phyloP scores from a whole-genome alignment of 2,888 invertebrate species.

The Scaptomyza cyrtandrae region DNA sequence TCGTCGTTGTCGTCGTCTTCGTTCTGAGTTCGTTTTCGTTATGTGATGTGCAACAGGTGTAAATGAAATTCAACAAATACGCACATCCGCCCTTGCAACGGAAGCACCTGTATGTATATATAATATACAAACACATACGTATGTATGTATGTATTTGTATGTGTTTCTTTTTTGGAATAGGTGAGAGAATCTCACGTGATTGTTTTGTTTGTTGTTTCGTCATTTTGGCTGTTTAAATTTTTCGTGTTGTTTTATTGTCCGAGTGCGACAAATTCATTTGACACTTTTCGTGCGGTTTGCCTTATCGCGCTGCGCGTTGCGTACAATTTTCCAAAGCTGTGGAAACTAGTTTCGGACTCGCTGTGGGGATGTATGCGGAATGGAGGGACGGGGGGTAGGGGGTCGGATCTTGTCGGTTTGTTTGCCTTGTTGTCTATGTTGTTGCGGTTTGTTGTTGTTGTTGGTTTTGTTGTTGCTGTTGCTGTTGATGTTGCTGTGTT shows the following conservation, averaged over 20 bases:
- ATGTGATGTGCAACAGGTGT: constrained; percentile 74
- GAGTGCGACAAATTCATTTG: constrained; percentile 80
- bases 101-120: constrained; percentile 52
- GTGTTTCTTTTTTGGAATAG: constrained; percentile 17
- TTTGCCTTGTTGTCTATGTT: constrained; percentile 73
- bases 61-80: constrained; percentile 77
- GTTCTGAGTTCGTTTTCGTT: constrained; percentile 18
- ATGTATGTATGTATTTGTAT: not conserved
- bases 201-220: constrained; percentile 36
- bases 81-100: constrained; percentile 66
- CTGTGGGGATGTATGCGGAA: constrained; percentile 41
- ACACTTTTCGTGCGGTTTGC: constrained; percentile 69
- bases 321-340: constrained; percentile 52
- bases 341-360: constrained; percentile 71
- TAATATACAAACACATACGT: not conserved
- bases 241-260: constrained; percentile 48
- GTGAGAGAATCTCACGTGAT: constrained; percentile 59
- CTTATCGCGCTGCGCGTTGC: constrained; percentile 67
- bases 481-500: constrained; percentile 42
- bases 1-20: constrained; percentile 12
- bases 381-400: not conserved
- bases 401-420: constrained; percentile 68
- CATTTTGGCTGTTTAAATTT: constrained; percentile 56
- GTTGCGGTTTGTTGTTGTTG: constrained; percentile 45
- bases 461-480: constrained; percentile 37